Base-by-base conservation (phyloP, 2,113 vertebrate genomes). In the Deroptyus accipitrinus region DNA sequence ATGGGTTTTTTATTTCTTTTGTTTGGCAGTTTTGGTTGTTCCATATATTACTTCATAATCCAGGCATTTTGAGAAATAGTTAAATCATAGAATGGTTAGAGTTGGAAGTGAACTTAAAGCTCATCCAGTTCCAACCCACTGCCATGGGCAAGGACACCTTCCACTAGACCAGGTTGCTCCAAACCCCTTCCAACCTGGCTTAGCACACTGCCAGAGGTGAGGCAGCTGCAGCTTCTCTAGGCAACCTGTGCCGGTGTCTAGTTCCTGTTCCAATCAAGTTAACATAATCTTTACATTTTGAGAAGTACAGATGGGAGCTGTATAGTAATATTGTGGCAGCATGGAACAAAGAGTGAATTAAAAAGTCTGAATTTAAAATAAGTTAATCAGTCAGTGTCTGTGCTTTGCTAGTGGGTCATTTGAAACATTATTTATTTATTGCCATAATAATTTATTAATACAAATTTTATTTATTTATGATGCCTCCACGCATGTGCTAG, bases 401-500 rank as follows among this genome's bases (percentile, higher is more conserved):
- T 87, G 19, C 54, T 93, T 90, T 92, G 28, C 80, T 92, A 64
- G 64, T 78, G 51, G 42, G 30, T 77, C n/a, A 92, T 94, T 92
- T 95, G 33, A 92, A 86, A 61, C 52, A 92, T 94, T 68, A 70
- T 16, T 92, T 94, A 92, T 95, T 97, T 82, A 96, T 92, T 91
- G 35, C 57, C 14, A 64, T 84, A 88, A 92, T 93, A 48, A 92
- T 94, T 92, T 95, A 92, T 96, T 95, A 69, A 96, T 95, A 48
- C 59, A 80, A 89, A 9, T 81, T n/a, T 96, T 87, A 92, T 46
- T 94, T 92, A 96, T 96, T 96, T 96, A 94, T 91, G 77, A 89
- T 2, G 1, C 35, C 87, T 84, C 66, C 14, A 37, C 51, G 35
- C 10, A 19, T 51, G 22, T 94, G 17, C 66, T 82, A 64, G 51